Conservation (phyloP, 2,797 vertebrate species). For the Ceryle rudis region DNA sequence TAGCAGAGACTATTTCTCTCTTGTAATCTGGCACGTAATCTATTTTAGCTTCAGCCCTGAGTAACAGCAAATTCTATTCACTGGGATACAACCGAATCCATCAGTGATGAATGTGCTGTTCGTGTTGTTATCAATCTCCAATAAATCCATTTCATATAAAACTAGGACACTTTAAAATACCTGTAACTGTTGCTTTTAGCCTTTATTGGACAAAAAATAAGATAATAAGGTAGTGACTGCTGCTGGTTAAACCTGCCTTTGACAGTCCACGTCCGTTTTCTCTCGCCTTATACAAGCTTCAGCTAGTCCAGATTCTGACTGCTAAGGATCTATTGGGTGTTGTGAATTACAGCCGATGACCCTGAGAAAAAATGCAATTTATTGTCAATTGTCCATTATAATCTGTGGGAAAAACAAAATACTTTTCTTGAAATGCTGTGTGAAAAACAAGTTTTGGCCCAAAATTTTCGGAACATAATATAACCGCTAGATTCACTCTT, state of each 20-base stretch:
- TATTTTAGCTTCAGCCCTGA: not conserved
- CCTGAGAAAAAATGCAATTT: slow-evolving; percentile 37
- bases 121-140: not conserved
- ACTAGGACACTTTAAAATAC: not conserved
- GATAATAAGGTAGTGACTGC: not conserved
- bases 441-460: slow-evolving; percentile 59
- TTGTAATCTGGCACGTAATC: not conserved
- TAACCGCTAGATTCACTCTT: slow-evolving; percentile 11
- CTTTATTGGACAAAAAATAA: not conserved
- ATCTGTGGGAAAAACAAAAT: slow-evolving; percentile 69
- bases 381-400: slow-evolving; percentile 23
- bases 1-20: not conserved
- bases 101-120: not conserved
- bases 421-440: slow-evolving; percentile 50
- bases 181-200: not conserved
- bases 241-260: not conserved
- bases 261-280: not conserved
- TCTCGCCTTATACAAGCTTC: not conserved
- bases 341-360: slow-evolving; percentile 19
- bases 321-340: not conserved
- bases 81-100: not conserved
- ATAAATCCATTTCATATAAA: not conserved
- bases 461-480: slow-evolving; percentile 14
- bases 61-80: not conserved
- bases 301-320: not conserved